Conservation (phyloP, 1,140 invertebrate genomes). For the Prorops nasuta region DNA sequence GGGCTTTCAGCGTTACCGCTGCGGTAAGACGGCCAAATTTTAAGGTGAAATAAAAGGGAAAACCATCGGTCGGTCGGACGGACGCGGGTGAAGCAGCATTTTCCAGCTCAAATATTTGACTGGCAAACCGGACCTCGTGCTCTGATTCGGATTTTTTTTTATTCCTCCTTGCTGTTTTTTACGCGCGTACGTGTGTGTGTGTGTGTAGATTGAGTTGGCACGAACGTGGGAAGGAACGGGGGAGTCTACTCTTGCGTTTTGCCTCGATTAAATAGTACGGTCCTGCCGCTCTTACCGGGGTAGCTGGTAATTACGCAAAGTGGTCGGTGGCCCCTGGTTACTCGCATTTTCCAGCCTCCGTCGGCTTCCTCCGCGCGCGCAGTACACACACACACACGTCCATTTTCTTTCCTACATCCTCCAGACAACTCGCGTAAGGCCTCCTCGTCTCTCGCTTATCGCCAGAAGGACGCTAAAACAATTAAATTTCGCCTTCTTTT, state of each 20-base stretch:
- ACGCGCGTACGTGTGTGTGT: background rate
- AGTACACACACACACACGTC: no score
- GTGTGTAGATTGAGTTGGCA: slow-evolving; percentile 14
- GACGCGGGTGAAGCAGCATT: slow-evolving; percentile 17
- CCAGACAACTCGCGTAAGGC: no score
- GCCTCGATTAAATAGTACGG: slow-evolving; percentile 38
- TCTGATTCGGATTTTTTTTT: slow-evolving; percentile 3
- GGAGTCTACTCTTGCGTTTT: slow-evolving; percentile 29
- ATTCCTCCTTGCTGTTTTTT: slow-evolving; percentile 12
- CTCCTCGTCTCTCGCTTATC: no score
- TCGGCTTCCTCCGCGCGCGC: no score
- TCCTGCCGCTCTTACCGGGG: slow-evolving; percentile 20
- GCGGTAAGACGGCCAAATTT: no score
- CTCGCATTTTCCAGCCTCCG: no score
- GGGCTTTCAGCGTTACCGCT: no score
- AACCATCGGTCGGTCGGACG: background rate
- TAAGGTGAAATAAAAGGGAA: no score
- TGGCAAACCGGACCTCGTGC: slow-evolving; percentile 8
- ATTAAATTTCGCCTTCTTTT: no score
- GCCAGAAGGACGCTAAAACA: no score
- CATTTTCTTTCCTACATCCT: no score
- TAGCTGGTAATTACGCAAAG: slow-evolving; percentile 39
- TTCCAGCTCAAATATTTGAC: slow-evolving; percentile 34
- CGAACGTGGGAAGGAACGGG: slow-evolving; percentile 8
- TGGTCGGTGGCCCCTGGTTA: no score